phyloP scores from a whole-genome alignment of 2,797 vertebrate species.

The Tarsius wallacei region DNA sequence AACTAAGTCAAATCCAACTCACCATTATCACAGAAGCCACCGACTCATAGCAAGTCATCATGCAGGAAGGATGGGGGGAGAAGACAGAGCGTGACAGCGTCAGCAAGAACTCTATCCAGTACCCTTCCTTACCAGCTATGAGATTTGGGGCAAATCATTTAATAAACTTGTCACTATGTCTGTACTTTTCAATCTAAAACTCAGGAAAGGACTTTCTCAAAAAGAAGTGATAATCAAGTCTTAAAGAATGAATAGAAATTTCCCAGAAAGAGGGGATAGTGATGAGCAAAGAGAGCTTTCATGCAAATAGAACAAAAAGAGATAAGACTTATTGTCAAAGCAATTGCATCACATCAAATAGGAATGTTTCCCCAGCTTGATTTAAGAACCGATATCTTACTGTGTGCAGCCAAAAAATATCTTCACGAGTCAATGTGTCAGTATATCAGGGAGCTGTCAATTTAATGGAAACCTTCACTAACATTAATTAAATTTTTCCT shows the following conservation, averaged over 20 bases:
- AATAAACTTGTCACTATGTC: background rate
- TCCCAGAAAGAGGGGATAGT: background rate
- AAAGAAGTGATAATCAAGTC: background rate
- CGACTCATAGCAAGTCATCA: background rate
- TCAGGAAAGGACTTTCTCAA: background rate
- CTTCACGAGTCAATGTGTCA: background rate
- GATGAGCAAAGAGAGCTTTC: background rate
- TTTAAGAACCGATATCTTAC: background rate
- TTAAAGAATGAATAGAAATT: background rate
- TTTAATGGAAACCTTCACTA: slow-evolving; percentile 36
- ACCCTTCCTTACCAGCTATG: background rate
- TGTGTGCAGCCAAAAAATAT: background rate
- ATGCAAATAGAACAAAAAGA: background rate
- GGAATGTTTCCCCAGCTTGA: background rate
- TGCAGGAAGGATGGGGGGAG: background rate
- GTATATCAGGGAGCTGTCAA: slow-evolving; percentile 18
- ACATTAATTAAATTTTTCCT: slow-evolving; percentile 77
- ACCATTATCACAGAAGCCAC: background rate
- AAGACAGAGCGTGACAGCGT: accelerated
- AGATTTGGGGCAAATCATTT: background rate
- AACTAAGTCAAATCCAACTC: background rate
- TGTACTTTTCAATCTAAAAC: background rate
- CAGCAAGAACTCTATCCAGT: background rate
- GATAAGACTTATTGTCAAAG: background rate
- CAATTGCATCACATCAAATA: background rate